phyloP scores from a whole-genome alignment of 2,797 vertebrate species.

The Moxostoma hubbsi region DNA sequence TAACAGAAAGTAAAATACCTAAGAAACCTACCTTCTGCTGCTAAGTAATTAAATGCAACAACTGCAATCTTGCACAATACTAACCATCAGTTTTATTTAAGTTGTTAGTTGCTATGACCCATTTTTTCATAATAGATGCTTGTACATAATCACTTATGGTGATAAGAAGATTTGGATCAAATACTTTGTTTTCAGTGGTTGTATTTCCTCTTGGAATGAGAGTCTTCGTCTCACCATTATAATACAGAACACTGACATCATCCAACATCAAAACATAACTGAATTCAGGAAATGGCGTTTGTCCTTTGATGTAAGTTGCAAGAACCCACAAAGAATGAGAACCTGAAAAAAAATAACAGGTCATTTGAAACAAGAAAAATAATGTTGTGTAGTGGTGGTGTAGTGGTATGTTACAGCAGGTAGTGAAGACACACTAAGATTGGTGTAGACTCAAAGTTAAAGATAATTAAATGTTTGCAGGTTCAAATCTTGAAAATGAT shows the following conservation, averaged over 20 bases:
- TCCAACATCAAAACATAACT: not conserved
- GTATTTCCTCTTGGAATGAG: conserved; percentile 7
- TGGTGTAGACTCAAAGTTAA: no score
- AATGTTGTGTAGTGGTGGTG: no score
- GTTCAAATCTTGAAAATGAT: no score
- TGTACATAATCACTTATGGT: not conserved
- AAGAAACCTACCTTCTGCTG: not conserved
- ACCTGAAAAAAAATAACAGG: not conserved
- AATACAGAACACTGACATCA: not conserved
- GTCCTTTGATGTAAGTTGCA: not conserved
- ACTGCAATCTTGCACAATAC: not conserved
- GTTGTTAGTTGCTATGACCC: not conserved
- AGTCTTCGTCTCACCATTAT: not conserved
- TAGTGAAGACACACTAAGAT: no score
- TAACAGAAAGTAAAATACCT: not conserved
- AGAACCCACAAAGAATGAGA: not conserved
- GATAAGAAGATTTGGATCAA: not conserved
- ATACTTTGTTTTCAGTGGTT: not conserved
- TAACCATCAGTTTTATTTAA: not conserved
- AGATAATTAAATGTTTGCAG: no score
- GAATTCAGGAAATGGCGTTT: not conserved
- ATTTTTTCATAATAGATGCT: not conserved
- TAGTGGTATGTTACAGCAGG: no score
- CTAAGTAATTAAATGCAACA: no score
- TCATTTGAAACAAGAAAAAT: not conserved